A percentile compares a stretch with the other conserved stretches of the same genome.
These are phyloP conservation scores for Plagodis dolabraria DNA, from an alignment of 2,888 invertebrate species.

Conservation along the genomic window DNA sequence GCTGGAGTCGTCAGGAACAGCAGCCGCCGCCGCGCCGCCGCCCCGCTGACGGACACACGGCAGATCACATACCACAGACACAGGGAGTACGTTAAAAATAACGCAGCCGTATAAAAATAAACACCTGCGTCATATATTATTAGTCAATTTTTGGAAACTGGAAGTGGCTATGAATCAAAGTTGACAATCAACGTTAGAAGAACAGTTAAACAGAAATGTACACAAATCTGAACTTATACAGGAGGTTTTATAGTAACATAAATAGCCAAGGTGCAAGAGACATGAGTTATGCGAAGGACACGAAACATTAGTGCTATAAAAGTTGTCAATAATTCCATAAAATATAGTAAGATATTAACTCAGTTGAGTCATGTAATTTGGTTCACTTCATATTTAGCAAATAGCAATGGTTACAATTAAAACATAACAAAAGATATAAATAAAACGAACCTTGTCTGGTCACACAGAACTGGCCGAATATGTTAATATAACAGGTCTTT, in stretches of 20 bases:
- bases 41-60: conserved; percentile 35
- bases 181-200: too few relatives aligned
- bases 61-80: conserved; percentile 36
- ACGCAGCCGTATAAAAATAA: conserved; percentile 25
- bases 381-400: conserved; percentile 12
- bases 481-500: conserved; percentile 11
- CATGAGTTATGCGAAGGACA: too few relatives aligned
- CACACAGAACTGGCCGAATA: conserved; percentile 9
- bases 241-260: too few relatives aligned
- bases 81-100: conserved; percentile 37
- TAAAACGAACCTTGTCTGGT: conserved; percentile 6
- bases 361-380: background rate
- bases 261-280: too few relatives aligned
- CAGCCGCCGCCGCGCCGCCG: conserved; percentile 28
- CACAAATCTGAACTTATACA: too few relatives aligned
- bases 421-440: conserved; percentile 17
- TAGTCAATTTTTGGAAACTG: conserved; percentile 9
- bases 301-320: too few relatives aligned
- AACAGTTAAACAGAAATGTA: too few relatives aligned
- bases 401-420: conserved; percentile 16
- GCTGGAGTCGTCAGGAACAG: conserved; percentile 19
- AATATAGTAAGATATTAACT: too few relatives aligned
- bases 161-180: background rate
- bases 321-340: too few relatives aligned
- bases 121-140: conserved; percentile 12